A percentile compares a stretch with the other conserved stretches of the same genome.
phyloP scores from a whole-genome alignment of 2,113 vertebrate genomes.

The Zosterops borbonicus region DNA sequence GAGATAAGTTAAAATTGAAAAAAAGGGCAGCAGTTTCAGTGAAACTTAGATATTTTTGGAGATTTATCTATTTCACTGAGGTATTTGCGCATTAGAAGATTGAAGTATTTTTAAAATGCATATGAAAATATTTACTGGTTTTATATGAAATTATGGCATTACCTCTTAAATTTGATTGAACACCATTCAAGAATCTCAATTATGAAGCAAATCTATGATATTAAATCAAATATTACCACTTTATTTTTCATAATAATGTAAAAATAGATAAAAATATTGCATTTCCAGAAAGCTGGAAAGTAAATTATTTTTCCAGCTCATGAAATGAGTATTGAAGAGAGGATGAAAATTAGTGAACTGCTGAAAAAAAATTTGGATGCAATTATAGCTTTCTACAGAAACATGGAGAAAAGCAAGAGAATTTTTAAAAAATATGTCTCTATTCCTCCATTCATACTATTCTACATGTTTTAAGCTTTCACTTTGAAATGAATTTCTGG shows the following conservation, averaged over 20 bases:
- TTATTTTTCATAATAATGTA: background rate
- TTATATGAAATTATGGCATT: background rate
- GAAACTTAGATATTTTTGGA: background rate
- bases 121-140: background rate
- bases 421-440: background rate
- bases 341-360: background rate
- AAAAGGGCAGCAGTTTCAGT: background rate
- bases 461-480: background rate
- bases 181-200: background rate
- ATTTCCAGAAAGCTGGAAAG: background rate
- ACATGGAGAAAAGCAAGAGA: background rate
- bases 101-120: rapidly evolving
- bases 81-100: background rate
- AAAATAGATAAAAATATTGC: background rate
- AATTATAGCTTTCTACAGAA: background rate
- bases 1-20: background rate
- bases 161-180: background rate
- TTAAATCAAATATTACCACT: background rate
- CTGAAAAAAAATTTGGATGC: rapidly evolving
- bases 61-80: background rate
- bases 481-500: background rate
- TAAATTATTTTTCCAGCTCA: background rate
- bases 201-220: background rate
- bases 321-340: background rate
- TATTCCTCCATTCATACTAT: background rate